Percentiles rank a stretch among this genome's conserved stretches.
phyloP scores from a whole-genome alignment of 2,797 vertebrate genomes.

The Leucoraja ocellata region DNA sequence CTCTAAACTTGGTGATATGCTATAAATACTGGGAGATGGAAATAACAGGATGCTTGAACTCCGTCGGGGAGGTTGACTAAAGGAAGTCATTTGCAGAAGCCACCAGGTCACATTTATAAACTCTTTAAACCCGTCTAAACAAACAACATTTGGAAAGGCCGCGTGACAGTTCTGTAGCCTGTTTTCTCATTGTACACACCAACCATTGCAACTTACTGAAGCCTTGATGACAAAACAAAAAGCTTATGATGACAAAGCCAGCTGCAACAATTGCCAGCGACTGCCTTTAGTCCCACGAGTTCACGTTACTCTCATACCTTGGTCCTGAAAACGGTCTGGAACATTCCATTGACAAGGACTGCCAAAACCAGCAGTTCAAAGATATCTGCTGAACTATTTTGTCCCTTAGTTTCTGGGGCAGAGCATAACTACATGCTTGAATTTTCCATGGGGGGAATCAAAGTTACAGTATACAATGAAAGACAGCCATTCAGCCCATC shows the following conservation, averaged over 20 bases:
- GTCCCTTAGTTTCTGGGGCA: neutral
- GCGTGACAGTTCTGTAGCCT: neutral
- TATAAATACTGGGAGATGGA: neutral
- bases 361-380: neutral
- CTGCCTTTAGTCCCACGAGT: neutral
- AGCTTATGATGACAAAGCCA: neutral
- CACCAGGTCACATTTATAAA: neutral
- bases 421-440: neutral
- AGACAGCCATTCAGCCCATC: too few species aligned
- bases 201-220: too few species aligned
- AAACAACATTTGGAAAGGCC: neutral
- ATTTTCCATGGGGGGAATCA: neutral
- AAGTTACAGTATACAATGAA: too few species aligned
- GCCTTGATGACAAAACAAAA: conserved; percentile 13
- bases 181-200: neutral
- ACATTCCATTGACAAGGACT: neutral
- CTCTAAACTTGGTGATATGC: neutral
- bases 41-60: neutral
- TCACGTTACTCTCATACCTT: neutral
- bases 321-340: neutral
- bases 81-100: neutral
- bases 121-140: neutral
- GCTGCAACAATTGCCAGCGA: neutral
- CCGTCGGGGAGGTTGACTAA: neutral
- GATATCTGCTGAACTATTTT: neutral